Evolutionary conservation across 1,140 invertebrate genomes (phyloP), one percentile per base, ranked within the genome.

Genomic region (Drosophila sucinea): DNA sequence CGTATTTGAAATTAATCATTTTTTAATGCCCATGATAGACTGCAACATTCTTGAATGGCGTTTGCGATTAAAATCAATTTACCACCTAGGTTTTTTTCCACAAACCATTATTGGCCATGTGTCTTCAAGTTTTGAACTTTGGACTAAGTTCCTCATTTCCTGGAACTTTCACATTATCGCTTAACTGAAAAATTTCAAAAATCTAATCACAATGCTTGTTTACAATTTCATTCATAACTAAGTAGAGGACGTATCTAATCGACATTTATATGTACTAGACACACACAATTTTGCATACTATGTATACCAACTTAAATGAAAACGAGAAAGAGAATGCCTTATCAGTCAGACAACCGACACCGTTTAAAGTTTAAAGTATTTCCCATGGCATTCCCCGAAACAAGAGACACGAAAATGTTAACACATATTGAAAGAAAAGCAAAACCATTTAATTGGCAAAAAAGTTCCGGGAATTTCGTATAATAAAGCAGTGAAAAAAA

Each of bases 311-410:
- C 11, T 2, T 10, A 30, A 32, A 41, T n/a, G 3, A 17, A 7
- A 41, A 17, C 10, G 10, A 4, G 38, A 58, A 58, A 35, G 3
- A 17, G 17, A 17, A 17, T 23, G 33, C 4, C 32, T 58, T 58
- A 58, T 58, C 56, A 56, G 29, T 56, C 10, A 23, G 25, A 7
- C 23, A 51, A 27, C 44, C 27, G 44, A 51, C 44, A 51, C 8
- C 25, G 11, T 32, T 30, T 17, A 5, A 32, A 30, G 29, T 56
- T 56, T 7, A 58, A 58, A 35, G 32, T 38, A 58, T 58, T 58
- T 58, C 56, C 32, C 23, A 61, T 61, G 40, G 44, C 47, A 35
- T 60, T 55, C 35, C 47, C 67, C 29, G 65, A 38, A 41, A 66
- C 51, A 55, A 60, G 40, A 47, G 35, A 60, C n/a, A 30, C 29